phyloP scores from a whole-genome alignment of 2,113 vertebrate genomes.

The Centropus unirufus region DNA sequence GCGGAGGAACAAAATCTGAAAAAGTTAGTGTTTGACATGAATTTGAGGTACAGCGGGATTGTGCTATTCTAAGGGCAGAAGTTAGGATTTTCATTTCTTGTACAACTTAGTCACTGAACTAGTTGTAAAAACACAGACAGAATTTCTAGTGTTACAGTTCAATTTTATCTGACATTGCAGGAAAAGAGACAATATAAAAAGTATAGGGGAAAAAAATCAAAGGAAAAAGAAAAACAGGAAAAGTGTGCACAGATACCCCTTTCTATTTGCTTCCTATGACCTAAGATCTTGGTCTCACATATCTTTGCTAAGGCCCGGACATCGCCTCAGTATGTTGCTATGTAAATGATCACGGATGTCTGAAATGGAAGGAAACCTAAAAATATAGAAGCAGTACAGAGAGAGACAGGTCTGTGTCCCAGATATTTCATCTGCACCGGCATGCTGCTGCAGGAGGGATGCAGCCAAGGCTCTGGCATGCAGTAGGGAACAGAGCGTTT shows the following conservation, averaged over 20 bases:
- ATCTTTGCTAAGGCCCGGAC: not conserved
- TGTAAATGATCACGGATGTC: not conserved
- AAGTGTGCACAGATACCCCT: not conserved
- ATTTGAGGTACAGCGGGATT: not conserved
- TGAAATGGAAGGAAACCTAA: not conserved
- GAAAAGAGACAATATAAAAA: not conserved
- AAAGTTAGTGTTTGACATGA: not conserved
- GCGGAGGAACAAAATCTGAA: not conserved
- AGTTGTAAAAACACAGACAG: not conserved
- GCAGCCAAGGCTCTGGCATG: not conserved
- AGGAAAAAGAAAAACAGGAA: not conserved
- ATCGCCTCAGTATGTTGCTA: not conserved
- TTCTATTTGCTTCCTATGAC: not conserved
- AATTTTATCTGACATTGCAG: not conserved
- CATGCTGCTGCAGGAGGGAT: accelerated
- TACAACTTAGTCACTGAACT: not conserved
- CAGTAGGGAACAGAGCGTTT: not conserved
- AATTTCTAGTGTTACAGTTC: not conserved
- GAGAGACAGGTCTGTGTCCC: not conserved
- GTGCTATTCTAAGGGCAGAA: not conserved
- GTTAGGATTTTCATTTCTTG: not conserved
- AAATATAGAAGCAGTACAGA: accelerated
- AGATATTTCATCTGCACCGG: not conserved
- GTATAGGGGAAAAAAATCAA: not conserved
- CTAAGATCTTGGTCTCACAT: not conserved